Evolutionary conservation across 2,888 invertebrate genomes (phyloP), one percentile per base, ranked within the genome.

Genomic region (Phania funesta): DNA sequence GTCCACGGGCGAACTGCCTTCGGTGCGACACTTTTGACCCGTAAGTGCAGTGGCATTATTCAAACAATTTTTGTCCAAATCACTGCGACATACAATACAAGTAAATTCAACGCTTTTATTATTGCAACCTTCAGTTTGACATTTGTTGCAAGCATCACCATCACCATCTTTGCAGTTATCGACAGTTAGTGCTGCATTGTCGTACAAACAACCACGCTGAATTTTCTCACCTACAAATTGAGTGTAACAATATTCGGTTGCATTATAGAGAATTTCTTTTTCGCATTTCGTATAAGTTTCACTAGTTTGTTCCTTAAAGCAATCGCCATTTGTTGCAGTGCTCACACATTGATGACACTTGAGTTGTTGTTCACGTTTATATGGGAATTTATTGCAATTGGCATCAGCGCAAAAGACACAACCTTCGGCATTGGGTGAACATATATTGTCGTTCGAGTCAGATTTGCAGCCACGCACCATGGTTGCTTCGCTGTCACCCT

Each of bases 381-480:
- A 86, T 7, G 41, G 16, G 1, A 0, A 32, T 18, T 41, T 62
- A 20, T 88, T 88, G 68, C 88, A 88, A 32, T 78, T 79, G 26
- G 83, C 44, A 0, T 20, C 22, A 0, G 24, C 3, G 64, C 88
- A 87, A 35, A 71, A 56, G 1, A 16, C 16, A 60, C 88, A 88
- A 46, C 80, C 83, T 0, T 65, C 75, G 0, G 77, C 73, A 7
- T 26, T 16, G 9, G 38, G 1, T 1, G 74, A 22, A 67, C 88
- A 88, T 16, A 44, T 41, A 46, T 84, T 83, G 7, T 70, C 73
- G 0, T 41, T 68, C 1, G 26, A 1, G 62, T 87, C 85, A 0
- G 88, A 87, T 4, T 79, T 50, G 70, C 88, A 88, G 24, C 88
- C 88, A 3, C 88, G 86, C 32, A 46, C 60, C 84, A 87, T 86